A percentile compares a stretch with the other conserved stretches of the same genome.
Evolutionary conservation across 2,888 invertebrate species (phyloP).

Genomic region (Plebejus anna): DNA sequence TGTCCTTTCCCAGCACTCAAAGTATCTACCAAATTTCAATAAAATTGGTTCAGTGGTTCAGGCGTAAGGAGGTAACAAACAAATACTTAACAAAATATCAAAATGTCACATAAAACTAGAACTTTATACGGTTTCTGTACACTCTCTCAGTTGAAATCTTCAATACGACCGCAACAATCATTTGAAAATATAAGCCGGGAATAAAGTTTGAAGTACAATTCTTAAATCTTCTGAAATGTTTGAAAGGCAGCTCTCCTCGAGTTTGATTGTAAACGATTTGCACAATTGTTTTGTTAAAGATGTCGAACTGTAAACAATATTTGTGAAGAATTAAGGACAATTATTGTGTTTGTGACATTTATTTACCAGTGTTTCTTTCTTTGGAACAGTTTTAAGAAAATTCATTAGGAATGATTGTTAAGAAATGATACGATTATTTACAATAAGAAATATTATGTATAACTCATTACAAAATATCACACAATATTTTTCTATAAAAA

Average conservation of each 20-base stretch:
- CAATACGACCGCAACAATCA: not conserved
- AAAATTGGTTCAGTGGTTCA: too few species aligned
- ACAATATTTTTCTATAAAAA: too few species aligned
- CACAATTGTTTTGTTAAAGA: conserved; percentile 22
- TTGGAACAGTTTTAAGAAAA: too few species aligned
- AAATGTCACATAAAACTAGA: not conserved
- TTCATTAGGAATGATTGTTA: too few species aligned
- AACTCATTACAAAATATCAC: too few species aligned
- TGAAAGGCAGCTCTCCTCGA: conserved; percentile 16
- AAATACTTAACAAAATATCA: not conserved
- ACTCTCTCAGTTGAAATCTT: conserved; percentile 1
- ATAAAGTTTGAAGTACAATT: conserved; percentile 23
- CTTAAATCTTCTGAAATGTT: conserved; percentile 21
- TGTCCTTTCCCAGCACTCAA: too few species aligned
- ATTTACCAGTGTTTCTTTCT: not conserved
- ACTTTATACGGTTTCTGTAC: not conserved
- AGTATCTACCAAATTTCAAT: too few species aligned
- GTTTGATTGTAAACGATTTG: conserved; percentile 22
- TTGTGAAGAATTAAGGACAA: not conserved
- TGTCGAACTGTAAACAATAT: conserved; percentile 20
- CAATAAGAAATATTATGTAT: too few species aligned
- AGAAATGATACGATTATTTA: too few species aligned
- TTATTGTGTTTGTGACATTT: not conserved
- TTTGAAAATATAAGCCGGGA: conserved; percentile 18
- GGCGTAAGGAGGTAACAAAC: too few species aligned